Conservation (phyloP, 2,888 invertebrate genomes). For the Stramonita haemastoma region DNA sequence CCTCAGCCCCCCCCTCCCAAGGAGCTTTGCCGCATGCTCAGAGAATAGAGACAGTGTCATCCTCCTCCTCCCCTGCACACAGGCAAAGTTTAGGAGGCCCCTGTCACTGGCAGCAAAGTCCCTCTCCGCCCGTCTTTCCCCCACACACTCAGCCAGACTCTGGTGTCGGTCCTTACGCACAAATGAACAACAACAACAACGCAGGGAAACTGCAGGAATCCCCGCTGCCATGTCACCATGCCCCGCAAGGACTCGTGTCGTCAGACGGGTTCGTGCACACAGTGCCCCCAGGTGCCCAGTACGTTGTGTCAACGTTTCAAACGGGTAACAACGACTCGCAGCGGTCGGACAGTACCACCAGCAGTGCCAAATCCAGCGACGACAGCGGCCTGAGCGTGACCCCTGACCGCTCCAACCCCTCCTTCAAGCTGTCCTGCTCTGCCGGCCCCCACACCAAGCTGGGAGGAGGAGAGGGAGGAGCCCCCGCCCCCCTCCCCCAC, state of each 20-base stretch:
- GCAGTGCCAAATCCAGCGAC: conserved; percentile 66
- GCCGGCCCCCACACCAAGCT: not conserved
- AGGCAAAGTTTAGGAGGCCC: not conserved
- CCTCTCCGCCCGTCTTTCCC: not conserved
- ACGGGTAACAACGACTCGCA: not conserved
- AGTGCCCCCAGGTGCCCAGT: not conserved
- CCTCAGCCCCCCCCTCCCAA: not conserved
- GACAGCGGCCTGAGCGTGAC: conserved; percentile 72
- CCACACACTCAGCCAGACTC: not conserved
- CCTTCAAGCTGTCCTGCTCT: conserved; percentile 40
- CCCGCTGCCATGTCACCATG: not conserved
- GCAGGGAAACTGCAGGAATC: not conserved
- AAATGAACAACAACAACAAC: too few species aligned
- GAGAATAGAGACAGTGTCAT: not conserved
- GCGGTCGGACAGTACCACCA: conserved; percentile 52
- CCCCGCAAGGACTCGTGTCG: not conserved
- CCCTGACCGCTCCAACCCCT: conserved; percentile 59
- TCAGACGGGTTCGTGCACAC: not conserved
- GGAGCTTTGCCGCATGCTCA: not conserved
- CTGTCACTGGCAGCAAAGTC: not conserved
- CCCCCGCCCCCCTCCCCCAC: not conserved
- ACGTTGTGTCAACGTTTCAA: not conserved
- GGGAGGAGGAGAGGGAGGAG: not conserved
- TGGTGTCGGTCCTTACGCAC: not conserved
- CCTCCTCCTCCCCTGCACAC: not conserved